A percentile compares a stretch with the other conserved stretches of the same genome.
phyloP scores from a whole-genome alignment of 2,113 vertebrate species.

The Phaetusa simplex region DNA sequence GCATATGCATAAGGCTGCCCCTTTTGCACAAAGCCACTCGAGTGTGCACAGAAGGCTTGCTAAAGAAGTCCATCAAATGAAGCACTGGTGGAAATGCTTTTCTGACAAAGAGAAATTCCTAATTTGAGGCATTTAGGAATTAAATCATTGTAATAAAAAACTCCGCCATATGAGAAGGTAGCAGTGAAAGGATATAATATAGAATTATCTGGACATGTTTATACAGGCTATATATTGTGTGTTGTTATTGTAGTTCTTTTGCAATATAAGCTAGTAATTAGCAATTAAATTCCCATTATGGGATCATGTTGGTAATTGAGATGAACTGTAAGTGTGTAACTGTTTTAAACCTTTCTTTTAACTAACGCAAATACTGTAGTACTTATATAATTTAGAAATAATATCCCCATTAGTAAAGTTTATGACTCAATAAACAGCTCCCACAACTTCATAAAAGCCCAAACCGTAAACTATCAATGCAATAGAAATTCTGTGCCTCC shows the following conservation, averaged over 20 bases:
- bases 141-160: neutral
- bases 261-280: slow-evolving; percentile 64
- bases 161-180: neutral
- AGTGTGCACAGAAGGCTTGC: neutral
- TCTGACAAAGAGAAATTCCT: neutral
- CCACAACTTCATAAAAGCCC: slow-evolving; percentile 78
- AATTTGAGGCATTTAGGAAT: slow-evolving; percentile 9
- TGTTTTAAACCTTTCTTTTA: slow-evolving; percentile 73
- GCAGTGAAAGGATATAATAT: slow-evolving; percentile 18
- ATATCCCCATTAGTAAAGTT: slow-evolving; percentile 80
- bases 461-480: slow-evolving; percentile 75
- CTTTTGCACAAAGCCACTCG: neutral
- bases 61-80: neutral
- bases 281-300: slow-evolving; percentile 76
- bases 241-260: slow-evolving; percentile 31
- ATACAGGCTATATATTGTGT: slow-evolving; percentile 27
- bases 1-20: neutral
- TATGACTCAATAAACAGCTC: slow-evolving; percentile 79
- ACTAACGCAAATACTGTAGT: slow-evolving; percentile 61
- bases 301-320: slow-evolving; percentile 72
- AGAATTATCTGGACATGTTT: slow-evolving; percentile 32
- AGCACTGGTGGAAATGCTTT: neutral
- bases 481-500: slow-evolving; percentile 69
- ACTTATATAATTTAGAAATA: slow-evolving; percentile 78
- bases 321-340: slow-evolving; percentile 65